phyloP scores from a whole-genome alignment of 1,140 invertebrate species.

The Melitaea cinxia region DNA sequence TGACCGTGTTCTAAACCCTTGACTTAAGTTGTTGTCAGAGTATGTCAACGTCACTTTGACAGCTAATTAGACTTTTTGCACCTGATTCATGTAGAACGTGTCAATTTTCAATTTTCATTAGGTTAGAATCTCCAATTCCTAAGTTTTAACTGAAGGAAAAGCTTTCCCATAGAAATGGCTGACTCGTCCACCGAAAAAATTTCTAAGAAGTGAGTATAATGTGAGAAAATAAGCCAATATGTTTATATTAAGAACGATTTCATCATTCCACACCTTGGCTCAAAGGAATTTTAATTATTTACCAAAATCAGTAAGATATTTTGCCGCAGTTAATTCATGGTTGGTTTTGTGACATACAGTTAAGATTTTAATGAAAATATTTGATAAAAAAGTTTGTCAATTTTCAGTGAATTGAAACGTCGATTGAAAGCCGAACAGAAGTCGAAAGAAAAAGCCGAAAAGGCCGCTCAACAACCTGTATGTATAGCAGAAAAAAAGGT shows the following conservation, averaged over 20 bases:
- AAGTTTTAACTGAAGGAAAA: conserved; percentile 1
- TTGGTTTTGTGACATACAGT: conserved; percentile 54
- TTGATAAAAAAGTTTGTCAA: conserved; percentile 33
- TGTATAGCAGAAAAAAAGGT: conserved; percentile 67
- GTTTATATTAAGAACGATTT: conserved; percentile 47
- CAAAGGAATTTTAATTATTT: conserved; percentile 48
- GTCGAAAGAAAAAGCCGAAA: conserved; percentile 95
- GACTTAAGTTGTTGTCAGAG: too few relatives aligned
- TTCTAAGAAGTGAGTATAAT: conserved; percentile 87
- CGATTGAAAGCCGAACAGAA: conserved; percentile 96
- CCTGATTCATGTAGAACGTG: too few relatives aligned
- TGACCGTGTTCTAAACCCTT: too few relatives aligned
- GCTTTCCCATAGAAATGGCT: conserved; percentile 76
- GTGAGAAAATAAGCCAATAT: conserved; percentile 47
- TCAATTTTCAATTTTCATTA: too few relatives aligned
- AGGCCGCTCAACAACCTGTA: conserved; percentile 81
- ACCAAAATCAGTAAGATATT: conserved; percentile 52
- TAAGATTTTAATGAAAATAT: conserved; percentile 29
- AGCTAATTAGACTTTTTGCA: too few relatives aligned
- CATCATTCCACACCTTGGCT: conserved; percentile 37
- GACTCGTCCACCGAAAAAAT: conserved; percentile 83
- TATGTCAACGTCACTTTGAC: not conserved
- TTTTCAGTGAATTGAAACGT: conserved; percentile 95
- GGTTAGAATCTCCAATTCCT: too few relatives aligned
- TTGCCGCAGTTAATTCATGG: conserved; percentile 60